These are phyloP conservation scores for Monopis laevigella DNA, from an alignment of 2,888 invertebrate species.

Conservation along the genomic window DNA sequence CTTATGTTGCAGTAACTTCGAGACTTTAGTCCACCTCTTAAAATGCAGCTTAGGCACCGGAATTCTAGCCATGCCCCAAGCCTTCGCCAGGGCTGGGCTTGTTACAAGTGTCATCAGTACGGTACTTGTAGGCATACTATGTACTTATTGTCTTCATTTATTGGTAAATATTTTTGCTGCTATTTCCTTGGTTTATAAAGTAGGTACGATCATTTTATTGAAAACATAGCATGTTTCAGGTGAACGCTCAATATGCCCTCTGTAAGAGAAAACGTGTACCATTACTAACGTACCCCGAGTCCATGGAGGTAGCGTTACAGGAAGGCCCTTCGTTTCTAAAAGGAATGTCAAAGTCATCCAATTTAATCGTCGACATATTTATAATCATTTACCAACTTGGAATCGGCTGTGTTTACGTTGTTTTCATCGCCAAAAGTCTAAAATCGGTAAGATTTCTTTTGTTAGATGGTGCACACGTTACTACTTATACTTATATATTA, in stretches of 20 bases:
- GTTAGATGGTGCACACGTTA: too few species aligned
- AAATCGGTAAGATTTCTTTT: slow-evolving; percentile 61
- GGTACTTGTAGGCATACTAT: slow-evolving; percentile 77
- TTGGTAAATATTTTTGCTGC: slow-evolving; percentile 64
- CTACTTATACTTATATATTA: too few species aligned
- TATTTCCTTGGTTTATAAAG: neutral
- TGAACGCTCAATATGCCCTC: slow-evolving; percentile 64
- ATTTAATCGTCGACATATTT: slow-evolving; percentile 72
- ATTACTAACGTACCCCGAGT: slow-evolving; percentile 84
- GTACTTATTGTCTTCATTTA: slow-evolving; percentile 89
- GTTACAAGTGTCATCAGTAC: slow-evolving; percentile 81
- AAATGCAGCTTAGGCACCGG: slow-evolving; percentile 95
- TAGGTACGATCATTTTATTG: neutral
- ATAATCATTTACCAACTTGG: slow-evolving; percentile 88
- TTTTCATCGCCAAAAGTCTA: slow-evolving; percentile 89
- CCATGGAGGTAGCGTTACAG: slow-evolving; percentile 81
- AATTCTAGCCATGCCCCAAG: slow-evolving; percentile 92
- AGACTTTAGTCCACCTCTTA: slow-evolving; percentile 85
- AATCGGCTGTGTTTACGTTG: slow-evolving; percentile 94
- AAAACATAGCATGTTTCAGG: slow-evolving; percentile 23
- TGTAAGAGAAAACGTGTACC: slow-evolving; percentile 72
- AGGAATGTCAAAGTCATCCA: slow-evolving; percentile 67
- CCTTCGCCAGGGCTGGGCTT: slow-evolving; percentile 87
- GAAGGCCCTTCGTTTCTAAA: slow-evolving; percentile 75
- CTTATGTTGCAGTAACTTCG: slow-evolving; percentile 71